Conservation (phyloP, 2,888 invertebrate genomes). For the Buathra laborator region DNA sequence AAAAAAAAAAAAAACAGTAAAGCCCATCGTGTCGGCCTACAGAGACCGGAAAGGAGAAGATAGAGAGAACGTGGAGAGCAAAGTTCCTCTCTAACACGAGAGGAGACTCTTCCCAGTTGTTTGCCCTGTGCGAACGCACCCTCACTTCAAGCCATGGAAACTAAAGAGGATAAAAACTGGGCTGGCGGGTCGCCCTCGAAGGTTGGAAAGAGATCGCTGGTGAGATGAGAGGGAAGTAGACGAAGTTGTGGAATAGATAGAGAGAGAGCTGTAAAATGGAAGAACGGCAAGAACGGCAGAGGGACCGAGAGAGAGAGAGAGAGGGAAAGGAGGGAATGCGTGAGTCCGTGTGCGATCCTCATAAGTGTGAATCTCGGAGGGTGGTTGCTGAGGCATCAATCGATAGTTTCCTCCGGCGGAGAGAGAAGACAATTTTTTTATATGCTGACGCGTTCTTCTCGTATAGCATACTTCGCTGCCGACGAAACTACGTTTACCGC, state of each 20-base stretch:
- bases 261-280: constrained; percentile 29
- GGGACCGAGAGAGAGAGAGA: constrained; percentile 48
- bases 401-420: constrained; percentile 78
- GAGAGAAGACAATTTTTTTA: constrained; percentile 72
- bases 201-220: neutral
- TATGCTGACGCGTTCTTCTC: constrained; percentile 70
- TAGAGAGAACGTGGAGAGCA: constrained; percentile 5
- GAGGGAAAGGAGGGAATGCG: constrained; percentile 59
- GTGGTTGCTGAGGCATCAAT: constrained; percentile 77
- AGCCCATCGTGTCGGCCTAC: neutral
- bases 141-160: constrained; percentile 50
- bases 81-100: constrained; percentile 37
- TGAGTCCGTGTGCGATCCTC: constrained; percentile 43
- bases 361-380: constrained; percentile 55
- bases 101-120: constrained; percentile 29
- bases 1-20: neutral
- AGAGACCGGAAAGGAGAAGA: constrained; percentile 54
- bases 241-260: constrained; percentile 25
- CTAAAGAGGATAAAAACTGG: constrained; percentile 60
- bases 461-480: constrained; percentile 18
- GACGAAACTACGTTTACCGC: neutral
- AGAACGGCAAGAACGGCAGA: neutral
- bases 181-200: constrained; percentile 51
- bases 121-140: constrained; percentile 50
- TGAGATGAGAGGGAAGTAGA: constrained; percentile 6